These are phyloP conservation scores for Tiliacea aurago DNA, from an alignment of 2,888 invertebrate species.

Conservation along the genomic window DNA sequence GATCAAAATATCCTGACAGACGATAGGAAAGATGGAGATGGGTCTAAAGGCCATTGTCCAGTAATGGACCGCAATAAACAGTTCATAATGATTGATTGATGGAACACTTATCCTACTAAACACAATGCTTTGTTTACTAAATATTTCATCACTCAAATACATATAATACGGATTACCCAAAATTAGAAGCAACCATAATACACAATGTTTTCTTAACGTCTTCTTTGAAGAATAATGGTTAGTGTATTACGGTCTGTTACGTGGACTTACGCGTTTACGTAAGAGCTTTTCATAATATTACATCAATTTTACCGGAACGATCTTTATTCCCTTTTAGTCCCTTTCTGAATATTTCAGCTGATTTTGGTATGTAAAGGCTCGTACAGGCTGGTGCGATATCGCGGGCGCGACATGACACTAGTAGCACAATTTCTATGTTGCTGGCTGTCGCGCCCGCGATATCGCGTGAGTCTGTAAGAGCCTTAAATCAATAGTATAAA, in stretches of 20 bases:
- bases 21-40: constrained; percentile 2
- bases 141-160: constrained; percentile 45
- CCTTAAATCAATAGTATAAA: constrained; percentile 15
- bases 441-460: too few relatives aligned
- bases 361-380: constrained; percentile 18
- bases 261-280: constrained; percentile 28
- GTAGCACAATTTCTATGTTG: too few relatives aligned
- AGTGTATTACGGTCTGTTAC: constrained; percentile 20
- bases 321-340: constrained; percentile 6
- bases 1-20: neutral
- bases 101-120: constrained; percentile 39
- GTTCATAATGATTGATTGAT: constrained; percentile 37
- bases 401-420: too few relatives aligned
- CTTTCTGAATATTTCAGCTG: constrained; percentile 31
- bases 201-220: constrained; percentile 21
- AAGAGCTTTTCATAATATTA: constrained; percentile 28
- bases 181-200: constrained; percentile 29
- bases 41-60: constrained; percentile 26
- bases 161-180: constrained; percentile 17
- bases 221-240: constrained; percentile 41
- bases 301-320: constrained; percentile 26
- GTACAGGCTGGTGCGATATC: too few relatives aligned
- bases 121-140: constrained; percentile 31
- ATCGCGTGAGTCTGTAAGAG: too few relatives aligned
- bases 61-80: constrained; percentile 10